Base-by-base conservation (phyloP, 2,888 invertebrate genomes). In the Rhagophthalmus giganteus region DNA sequence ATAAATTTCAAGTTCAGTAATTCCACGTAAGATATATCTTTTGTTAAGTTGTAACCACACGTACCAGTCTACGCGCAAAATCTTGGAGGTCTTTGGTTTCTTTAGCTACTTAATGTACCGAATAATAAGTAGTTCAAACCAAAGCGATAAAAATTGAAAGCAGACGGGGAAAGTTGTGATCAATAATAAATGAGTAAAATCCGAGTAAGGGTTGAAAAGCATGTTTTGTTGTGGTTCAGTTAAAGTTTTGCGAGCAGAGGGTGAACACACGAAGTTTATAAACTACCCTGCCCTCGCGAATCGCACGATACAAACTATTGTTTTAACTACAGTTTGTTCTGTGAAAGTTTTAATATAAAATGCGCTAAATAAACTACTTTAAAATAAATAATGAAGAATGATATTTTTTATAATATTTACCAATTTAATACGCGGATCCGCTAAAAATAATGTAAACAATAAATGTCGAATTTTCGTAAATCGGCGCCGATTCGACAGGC, bases 171-270 rank as follows among this genome's bases (percentile, higher is more conserved):
- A 72, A 72, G 68, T 72, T 67, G 62, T 65, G 69, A 74, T 74
- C 74, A 65, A 74, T 74, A 74, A 68, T 66, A 70, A 73, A 71
- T 73, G 70, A 71, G 70, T 70, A 58, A 62, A 65, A 58, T 60
- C 58, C 63, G 66, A 66, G 66, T 57, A 58, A 59, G 58, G 61
- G 59, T 58, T 55, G 56, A 59, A 58, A 64, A 63, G 57, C 66
- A 64, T 65, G 67, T 66, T 68, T 48, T 46, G 46, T 54, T 49
- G 47, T 51, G 48, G 58, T 58, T 69, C 69, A 73, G 71, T 73
- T 64, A 68, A 71, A 70, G 63, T 71, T 70, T 67, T 60, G 67
- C 63, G 48, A 61, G 64, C 66, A 47, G 50, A 48, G 65, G 61
- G 68, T 64, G 44, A 55, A 42, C 54, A 55, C 52, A 44, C 12